Conservation (phyloP, 2,113 vertebrate species). For the Thamnophis sirtalis region DNA sequence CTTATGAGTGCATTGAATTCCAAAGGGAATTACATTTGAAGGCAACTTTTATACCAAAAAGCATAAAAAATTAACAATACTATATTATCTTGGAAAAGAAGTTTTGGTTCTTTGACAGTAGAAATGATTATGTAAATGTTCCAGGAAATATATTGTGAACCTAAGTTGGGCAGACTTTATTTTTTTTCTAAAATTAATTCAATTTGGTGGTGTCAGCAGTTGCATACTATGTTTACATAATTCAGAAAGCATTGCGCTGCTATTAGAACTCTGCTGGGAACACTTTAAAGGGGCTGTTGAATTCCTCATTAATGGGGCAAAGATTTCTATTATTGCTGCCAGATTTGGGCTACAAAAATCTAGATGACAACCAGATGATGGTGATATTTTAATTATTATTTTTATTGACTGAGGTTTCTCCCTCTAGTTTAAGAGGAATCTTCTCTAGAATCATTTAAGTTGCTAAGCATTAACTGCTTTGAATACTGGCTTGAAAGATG, state of each 20-base stretch:
- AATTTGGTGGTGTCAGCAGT: background rate
- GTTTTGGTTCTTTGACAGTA: background rate
- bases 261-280: background rate
- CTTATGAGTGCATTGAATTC: background rate
- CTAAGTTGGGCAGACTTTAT: background rate
- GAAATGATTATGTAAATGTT: background rate
- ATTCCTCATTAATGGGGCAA: background rate
- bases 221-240: background rate
- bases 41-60: background rate
- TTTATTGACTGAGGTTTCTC: background rate
- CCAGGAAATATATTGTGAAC: background rate
- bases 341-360: background rate
- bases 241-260: background rate
- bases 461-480: background rate
- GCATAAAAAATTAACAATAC: background rate
- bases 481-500: background rate
- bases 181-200: background rate
- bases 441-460: background rate
- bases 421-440: background rate
- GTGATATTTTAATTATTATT: background rate
- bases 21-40: background rate
- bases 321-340: background rate
- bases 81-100: background rate
- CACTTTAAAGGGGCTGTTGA: background rate
- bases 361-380: background rate